Base-by-base conservation (phyloP, 2,113 vertebrate genomes). In the Pungitius pungitius region DNA sequence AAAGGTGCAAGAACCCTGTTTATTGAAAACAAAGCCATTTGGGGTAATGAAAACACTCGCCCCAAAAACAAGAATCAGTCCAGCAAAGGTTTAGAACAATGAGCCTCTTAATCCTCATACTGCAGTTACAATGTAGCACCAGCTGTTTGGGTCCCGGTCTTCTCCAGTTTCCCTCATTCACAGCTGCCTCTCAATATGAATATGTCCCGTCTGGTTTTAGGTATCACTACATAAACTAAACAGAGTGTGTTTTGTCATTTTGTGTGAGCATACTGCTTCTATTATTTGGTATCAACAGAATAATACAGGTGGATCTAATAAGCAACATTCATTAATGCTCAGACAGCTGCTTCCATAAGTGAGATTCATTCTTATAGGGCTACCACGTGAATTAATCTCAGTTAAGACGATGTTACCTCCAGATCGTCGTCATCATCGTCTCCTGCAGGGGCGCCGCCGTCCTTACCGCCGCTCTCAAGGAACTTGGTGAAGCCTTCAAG, bases 401-500 rank as follows among this genome's bases (percentile, higher is more conserved):
- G 18, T 2, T 10, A 7, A 62, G 39, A 18, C 30, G 10, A 54
- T 52, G 83, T 85, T 51, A 92, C 92, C 8, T 90, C 95, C 24
- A 81, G 91, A 0, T 96, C 33, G 3, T 35, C 95, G 0, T 92
- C 9, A 0, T 96, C 96, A 0, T 92, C 93, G 0, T 94, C 93
- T 51, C 91, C 95, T 22, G 95, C 95, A 0, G 94, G 92, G 7
- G 91, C 91, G 0, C 96, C 97, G 0, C 97, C 98, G 0, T 99
- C 98, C 88, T 95, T 95, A 6, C 98, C 98, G 1, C 97, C 98
- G 0, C 97, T 99, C 88, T 98, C 96, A 92, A 99, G 52, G 91
- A 99, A 99, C 73, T 98, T 98, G 51, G 94, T 94, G 83, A 99
- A 98, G 35, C 96, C 96, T 11, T 99, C 97, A 72, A 99, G 81